These are phyloP conservation scores for Stictocephala bisonia DNA, from an alignment of 2,888 invertebrate genomes.

Conservation along the genomic window DNA sequence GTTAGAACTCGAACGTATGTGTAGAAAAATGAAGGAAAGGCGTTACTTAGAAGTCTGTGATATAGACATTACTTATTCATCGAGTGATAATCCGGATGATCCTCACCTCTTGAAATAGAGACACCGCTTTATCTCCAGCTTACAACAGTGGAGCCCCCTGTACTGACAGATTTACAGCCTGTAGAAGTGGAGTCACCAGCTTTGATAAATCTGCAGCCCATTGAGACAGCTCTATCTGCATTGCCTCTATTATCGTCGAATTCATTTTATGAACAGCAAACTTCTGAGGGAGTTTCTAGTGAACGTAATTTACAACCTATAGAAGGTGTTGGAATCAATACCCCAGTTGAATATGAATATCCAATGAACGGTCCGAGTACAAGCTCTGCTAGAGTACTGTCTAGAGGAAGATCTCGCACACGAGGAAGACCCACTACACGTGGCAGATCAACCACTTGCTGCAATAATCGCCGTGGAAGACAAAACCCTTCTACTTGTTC, in stretches of 20 bases:
- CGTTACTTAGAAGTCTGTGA: conserved; percentile 15
- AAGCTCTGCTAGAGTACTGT: conserved; percentile 5
- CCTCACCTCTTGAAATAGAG: too few species aligned
- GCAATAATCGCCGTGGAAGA: conserved; percentile 11
- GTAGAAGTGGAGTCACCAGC: conserved; percentile 3
- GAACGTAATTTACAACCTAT: conserved; percentile 2
- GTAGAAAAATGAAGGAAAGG: conserved; percentile 17
- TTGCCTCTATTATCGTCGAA: conserved; percentile 2
- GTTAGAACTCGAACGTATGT: background rate
- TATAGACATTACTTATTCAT: too few species aligned
- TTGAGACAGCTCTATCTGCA: conserved; percentile 19
- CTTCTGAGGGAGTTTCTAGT: conserved; percentile 5
- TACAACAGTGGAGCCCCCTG: background rate
- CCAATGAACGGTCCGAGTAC: background rate
- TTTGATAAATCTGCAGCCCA: conserved; percentile 15
- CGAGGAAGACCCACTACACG: conserved; percentile 7
- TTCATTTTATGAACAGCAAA: conserved; percentile 12
- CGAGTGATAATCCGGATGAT: too few species aligned
- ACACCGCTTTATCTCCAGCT: background rate
- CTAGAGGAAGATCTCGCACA: conserved; percentile 7
- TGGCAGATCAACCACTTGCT: background rate
- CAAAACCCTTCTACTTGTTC: background rate
- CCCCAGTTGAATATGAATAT: conserved; percentile 4
- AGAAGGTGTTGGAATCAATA: conserved; percentile 6
- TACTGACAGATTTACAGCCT: conserved; percentile 2